These are phyloP conservation scores for Sitta carolinensis DNA, from an alignment of 2,797 vertebrate species.

Conservation along the genomic window DNA sequence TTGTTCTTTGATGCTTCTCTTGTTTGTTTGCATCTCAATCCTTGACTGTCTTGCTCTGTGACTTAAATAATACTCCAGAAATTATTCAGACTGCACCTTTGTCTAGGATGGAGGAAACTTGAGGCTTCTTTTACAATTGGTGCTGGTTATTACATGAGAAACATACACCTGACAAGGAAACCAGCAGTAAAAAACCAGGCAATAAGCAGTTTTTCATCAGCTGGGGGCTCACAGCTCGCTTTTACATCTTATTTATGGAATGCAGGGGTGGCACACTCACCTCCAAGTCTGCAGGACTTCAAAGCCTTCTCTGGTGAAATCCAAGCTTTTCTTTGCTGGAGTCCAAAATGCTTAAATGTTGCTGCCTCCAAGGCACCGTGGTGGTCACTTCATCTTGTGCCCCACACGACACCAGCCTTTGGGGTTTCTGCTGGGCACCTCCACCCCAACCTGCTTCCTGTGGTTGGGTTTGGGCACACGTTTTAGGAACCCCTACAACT, in stretches of 20 bases:
- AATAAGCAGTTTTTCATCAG: background rate
- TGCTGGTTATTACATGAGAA: constrained; percentile 1
- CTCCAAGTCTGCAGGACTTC: background rate
- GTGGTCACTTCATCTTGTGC: background rate
- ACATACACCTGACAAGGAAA: background rate
- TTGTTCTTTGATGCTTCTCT: constrained; percentile 45
- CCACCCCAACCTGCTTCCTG: background rate
- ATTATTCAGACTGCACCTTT: background rate
- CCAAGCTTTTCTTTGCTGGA: background rate
- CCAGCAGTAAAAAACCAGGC: background rate
- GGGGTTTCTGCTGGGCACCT: background rate
- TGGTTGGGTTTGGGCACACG: background rate
- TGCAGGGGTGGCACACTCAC: fast-evolving
- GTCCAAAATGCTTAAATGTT: background rate
- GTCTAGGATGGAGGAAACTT: background rate
- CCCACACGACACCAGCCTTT: background rate
- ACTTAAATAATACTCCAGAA: constrained; percentile 12
- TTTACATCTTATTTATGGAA: background rate
- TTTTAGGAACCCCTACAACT: background rate
- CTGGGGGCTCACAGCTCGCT: fast-evolving
- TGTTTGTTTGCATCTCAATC: background rate
- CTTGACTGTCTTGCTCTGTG: background rate
- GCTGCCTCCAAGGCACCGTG: background rate
- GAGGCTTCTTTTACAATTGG: constrained; percentile 29
- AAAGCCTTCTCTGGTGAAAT: background rate